Evolutionary conservation across 2,113 vertebrate genomes (phyloP).

Genomic region (Planiliza haematocheilus): DNA sequence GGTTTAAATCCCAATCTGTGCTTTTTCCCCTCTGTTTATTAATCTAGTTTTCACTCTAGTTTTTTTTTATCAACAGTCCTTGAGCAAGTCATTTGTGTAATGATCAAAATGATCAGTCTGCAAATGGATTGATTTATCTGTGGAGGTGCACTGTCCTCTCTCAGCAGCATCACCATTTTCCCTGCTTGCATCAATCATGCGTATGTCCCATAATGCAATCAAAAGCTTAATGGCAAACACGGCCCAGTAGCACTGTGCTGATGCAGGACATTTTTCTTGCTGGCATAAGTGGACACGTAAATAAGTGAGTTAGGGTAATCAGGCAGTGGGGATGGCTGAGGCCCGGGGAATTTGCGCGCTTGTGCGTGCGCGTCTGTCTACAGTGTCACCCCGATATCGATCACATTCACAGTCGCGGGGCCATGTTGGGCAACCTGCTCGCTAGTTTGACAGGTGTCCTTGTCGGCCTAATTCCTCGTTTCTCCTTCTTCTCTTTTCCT

Average conservation of each 20-base stretch:
- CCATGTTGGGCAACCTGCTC: conserved; percentile 52
- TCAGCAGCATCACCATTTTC: conserved; percentile 62
- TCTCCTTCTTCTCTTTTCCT: conserved; percentile 52
- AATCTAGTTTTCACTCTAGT: not conserved
- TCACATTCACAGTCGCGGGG: conserved; percentile 57
- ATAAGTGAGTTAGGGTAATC: conserved; percentile 76
- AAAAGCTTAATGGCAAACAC: conserved; percentile 78
- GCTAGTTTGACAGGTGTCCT: conserved; percentile 79
- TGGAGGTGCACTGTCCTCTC: conserved; percentile 37
- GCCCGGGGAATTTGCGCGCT: conserved; percentile 4
- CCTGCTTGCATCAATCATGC: conserved; percentile 78
- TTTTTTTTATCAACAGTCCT: not conserved
- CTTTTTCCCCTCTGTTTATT: not conserved
- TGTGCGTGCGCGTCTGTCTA: conserved; percentile 12
- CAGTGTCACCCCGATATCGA: conserved; percentile 69
- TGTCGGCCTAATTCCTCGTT: conserved; percentile 64
- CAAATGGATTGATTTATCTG: conserved; percentile 52
- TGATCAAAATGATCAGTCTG: conserved; percentile 49
- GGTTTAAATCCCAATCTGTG: too few relatives aligned
- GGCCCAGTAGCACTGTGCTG: conserved; percentile 71
- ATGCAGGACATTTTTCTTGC: conserved; percentile 74
- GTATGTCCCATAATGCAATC: conserved; percentile 81
- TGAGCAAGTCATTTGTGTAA: conserved; percentile 18
- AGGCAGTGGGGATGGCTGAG: conserved; percentile 45
- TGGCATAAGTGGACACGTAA: conserved; percentile 72